Conservation (phyloP, 2,113 vertebrate genomes). For the Nothoprocta pentlandii region DNA sequence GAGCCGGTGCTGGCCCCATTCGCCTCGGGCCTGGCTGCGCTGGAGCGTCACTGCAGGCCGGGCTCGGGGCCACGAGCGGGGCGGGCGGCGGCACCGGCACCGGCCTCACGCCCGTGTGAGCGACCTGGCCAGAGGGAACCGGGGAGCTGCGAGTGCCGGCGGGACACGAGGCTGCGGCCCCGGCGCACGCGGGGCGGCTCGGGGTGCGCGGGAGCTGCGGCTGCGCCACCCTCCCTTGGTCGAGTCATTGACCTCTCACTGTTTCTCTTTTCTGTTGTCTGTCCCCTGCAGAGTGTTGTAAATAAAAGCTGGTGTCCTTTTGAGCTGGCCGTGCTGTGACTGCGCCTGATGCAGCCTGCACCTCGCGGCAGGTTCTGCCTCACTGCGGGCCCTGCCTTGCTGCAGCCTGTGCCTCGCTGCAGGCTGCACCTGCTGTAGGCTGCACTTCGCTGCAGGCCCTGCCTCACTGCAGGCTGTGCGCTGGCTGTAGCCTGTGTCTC, state of each 20-base stretch:
- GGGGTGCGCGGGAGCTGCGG: background rate
- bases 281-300: conserved; percentile 76
- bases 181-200: background rate
- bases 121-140: background rate
- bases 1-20: fast-evolving
- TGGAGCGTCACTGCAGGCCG: fast-evolving
- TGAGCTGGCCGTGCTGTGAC: conserved; percentile 38
- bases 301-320: conserved; percentile 78
- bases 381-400: too few species aligned
- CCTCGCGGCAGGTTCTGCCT: fast-evolving
- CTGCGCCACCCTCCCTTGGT: conserved; percentile 50
- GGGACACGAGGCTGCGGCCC: background rate
- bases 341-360: background rate
- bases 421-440: background rate
- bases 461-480: too few species aligned
- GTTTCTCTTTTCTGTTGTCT: conserved; percentile 57
- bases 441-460: fast-evolving
- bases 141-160: fast-evolving
- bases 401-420: fast-evolving
- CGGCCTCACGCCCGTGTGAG: fast-evolving
- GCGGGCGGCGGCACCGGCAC: background rate
- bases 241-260: conserved; percentile 34
- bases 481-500: too few species aligned
- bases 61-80: background rate
- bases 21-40: fast-evolving